These are phyloP conservation scores for Cydia splendana DNA, from an alignment of 1,140 invertebrate species.

Conservation along the genomic window DNA sequence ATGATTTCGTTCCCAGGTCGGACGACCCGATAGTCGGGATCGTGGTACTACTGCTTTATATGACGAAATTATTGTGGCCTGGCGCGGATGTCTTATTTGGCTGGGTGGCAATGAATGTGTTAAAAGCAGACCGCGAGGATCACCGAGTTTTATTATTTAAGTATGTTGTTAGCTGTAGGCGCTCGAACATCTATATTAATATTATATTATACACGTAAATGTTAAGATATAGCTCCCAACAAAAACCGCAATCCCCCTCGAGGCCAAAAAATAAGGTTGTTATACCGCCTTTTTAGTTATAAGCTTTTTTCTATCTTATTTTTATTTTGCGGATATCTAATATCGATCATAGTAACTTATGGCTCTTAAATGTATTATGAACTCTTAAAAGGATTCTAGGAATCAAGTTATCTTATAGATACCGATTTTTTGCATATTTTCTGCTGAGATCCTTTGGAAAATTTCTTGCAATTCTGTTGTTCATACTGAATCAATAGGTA, in stretches of 20 bases:
- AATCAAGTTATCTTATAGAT: neutral
- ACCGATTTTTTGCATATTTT: neutral
- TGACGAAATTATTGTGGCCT: too few species aligned
- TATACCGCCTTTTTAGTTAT: constrained; percentile 40
- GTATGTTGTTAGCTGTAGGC: constrained; percentile 17
- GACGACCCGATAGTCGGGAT: too few species aligned
- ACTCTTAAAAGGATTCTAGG: neutral
- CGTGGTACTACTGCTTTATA: too few species aligned
- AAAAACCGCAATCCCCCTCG: constrained; percentile 32
- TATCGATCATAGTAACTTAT: constrained; percentile 30
- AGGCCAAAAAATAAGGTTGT: constrained; percentile 38
- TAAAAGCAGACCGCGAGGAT: neutral
- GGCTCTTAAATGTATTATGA: neutral
- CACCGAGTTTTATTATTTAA: constrained; percentile 21
- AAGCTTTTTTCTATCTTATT: constrained; percentile 35
- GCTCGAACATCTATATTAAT: constrained; percentile 29
- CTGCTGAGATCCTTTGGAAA: neutral
- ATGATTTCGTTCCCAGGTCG: too few species aligned
- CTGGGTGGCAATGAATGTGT: too few species aligned
- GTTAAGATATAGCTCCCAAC: constrained; percentile 21
- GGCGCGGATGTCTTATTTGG: too few species aligned
- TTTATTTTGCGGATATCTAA: constrained; percentile 34
- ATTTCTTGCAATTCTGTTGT: too few species aligned
- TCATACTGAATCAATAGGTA: too few species aligned
- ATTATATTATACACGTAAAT: constrained; percentile 10